Evolutionary conservation across 2,113 vertebrate species (phyloP), one percentile per base, ranked within the genome.

Genomic region (Thamnophis sirtalis): DNA sequence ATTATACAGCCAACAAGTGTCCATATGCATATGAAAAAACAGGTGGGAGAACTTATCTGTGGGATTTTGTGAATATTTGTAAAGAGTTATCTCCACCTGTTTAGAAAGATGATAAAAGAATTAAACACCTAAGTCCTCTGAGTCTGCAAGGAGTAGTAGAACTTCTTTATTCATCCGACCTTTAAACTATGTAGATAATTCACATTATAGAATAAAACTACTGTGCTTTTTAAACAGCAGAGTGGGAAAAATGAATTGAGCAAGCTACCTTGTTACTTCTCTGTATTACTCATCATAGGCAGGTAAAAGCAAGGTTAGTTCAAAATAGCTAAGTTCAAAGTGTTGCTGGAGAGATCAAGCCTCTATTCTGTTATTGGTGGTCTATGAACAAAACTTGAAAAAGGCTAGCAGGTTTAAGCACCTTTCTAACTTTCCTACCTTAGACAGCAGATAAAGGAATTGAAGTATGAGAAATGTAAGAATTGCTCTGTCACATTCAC

Each of bases 171-270:
- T 94, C 84, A 91, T 56, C 95, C 94, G 93, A 94, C 96, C 94
- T 96, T 97, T 95, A 95, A 95, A 93, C 89, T 92, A 92, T 91
- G 68, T 91, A 94, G 24, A 93, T 94, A 90, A 38, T 94, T 95
- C 93, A 95, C 93, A 0, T 0, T 73, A 91, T 68, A 94, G 95
- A 94, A 89, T 92, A 95, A 94, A 94, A 96, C 88, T 88, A 93
- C 38, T 94, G 88, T 95, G 26, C n/a, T 73, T 86, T 55, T 55
- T 28, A 90, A 84, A 28, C 84, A 19, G 43, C 17, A 21, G 7
- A 89, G 13, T 60, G 94, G 91, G 73, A 11, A 43, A 94, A 73
- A 94, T 91, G 94, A 95, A 95, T 89, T 88, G 86, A 93, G 93
- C 95, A 95, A 94, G 94, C 94, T 96, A 92, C 92, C 48, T 89